Evolutionary conservation across 1,140 invertebrate genomes (phyloP), one percentile per base, ranked within the genome.

Genomic region (Episyrphus balteatus): DNA sequence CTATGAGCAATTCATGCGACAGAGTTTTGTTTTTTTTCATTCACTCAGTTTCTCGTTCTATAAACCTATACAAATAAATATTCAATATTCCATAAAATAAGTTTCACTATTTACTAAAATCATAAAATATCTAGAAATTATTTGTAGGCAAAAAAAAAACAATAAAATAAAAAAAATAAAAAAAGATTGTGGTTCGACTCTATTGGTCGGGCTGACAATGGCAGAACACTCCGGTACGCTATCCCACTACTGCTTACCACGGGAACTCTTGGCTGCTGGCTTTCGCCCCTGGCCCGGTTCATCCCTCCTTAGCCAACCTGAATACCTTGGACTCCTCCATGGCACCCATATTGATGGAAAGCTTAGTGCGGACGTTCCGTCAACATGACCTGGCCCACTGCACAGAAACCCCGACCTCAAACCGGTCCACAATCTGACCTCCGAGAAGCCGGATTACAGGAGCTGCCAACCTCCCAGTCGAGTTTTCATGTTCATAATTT

Each of bases 201-300:
- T 91, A 76, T 91, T 81, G 81, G 79, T 75, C 78, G 74, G 86
- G 88, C 87, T 91, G 78, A 70, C 72, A 75, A 76, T 76, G 73
- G 76, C 76, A 76, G 74, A 79, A 78, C 82, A 89, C 89, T 93
- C 90, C 87, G 86, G 79, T 86, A 80, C 84, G 89, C 90, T 82
- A 89, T 92, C 89, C 89, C 88, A 89, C 88, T 92, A 92, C 89
- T 91, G 87, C 84, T 76, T 83, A 75, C 85, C 87, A 87, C 86
- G 88, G 86, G 81, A 82, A 85, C 87, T 92, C 88, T 91, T 89
- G 86, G 86, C 86, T 92, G 88, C 86, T 91, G 81, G 79, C 83
- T 92, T 89, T 84, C 88, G 86, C 84, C 83, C 83, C 89, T 93
- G 88, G 86, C 88, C 89, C 89, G 83, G 78, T 93, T 75, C 88